Evolutionary conservation across 35 echinoderm and acorn worm genomes (phyloP).

Genomic region (Heliocidaris erythrogramma): DNA sequence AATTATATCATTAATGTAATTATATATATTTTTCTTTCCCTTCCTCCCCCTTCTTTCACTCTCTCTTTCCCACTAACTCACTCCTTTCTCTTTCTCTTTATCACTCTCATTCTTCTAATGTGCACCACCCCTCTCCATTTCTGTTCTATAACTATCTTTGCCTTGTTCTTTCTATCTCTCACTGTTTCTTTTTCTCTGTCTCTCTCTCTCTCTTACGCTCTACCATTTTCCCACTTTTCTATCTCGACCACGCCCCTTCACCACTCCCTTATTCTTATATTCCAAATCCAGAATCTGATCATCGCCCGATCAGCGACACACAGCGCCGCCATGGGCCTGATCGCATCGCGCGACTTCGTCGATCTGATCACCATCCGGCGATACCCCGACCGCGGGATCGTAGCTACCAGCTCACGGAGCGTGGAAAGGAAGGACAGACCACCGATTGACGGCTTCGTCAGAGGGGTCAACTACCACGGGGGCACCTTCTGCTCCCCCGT

Average conservation of each 20-base stretch:
- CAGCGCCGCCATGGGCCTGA: conserved; percentile 96
- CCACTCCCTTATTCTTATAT: not conserved
- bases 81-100: not conserved
- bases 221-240: not conserved
- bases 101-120: no score
- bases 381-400: conserved; percentile 69
- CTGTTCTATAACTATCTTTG: no score
- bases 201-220: no score
- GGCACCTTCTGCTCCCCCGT: conserved; percentile 90
- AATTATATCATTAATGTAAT: no score
- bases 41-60: not conserved
- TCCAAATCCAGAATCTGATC: conserved; percentile 73
- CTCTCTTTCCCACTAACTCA: not conserved
- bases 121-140: no score
- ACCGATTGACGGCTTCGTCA: conserved; percentile 73
- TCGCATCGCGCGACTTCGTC: conserved; percentile 93
- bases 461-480: conserved; percentile 93
- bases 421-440: conserved; percentile 84
- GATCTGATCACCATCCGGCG: conserved; percentile 76
- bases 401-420: conserved; percentile 90
- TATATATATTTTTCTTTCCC: not conserved
- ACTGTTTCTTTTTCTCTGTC: no score
- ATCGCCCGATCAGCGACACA: conserved; percentile 88
- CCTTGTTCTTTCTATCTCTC: no score
- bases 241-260: not conserved